Evolutionary conservation across 2,797 vertebrate species (phyloP).

Genomic region (Heterohyrax brucei): DNA sequence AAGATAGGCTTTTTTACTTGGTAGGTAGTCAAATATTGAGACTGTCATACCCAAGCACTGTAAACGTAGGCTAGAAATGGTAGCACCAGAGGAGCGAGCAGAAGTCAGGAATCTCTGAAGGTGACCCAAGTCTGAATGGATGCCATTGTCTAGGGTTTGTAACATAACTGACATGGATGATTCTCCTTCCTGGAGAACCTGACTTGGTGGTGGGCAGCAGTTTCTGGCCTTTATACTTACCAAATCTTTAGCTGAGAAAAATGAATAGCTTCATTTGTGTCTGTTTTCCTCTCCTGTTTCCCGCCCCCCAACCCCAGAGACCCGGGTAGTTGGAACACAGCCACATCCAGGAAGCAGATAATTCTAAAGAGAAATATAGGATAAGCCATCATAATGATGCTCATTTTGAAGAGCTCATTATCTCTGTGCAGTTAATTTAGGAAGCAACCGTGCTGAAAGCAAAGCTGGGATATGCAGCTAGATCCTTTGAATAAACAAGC

Average conservation of each 20-base stretch:
- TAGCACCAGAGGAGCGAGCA: background rate
- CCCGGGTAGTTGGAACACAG: background rate
- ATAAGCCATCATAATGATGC: background rate
- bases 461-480: conserved; percentile 43
- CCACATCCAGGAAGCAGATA: background rate
- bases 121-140: background rate
- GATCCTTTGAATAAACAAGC: conserved; percentile 51
- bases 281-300: background rate
- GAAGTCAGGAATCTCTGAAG: background rate
- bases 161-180: background rate
- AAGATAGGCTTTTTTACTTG: background rate
- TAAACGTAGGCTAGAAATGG: background rate
- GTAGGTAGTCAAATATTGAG: background rate
- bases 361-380: conserved; percentile 36
- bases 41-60: background rate
- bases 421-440: conserved; percentile 59
- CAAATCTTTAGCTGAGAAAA: conserved; percentile 15
- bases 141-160: background rate
- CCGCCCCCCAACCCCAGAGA: background rate
- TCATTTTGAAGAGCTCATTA: conserved; percentile 38
- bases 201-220: background rate
- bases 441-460: conserved; percentile 43
- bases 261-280: background rate
- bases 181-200: background rate
- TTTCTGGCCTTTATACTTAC: background rate